These are phyloP conservation scores for Drosophila ananassae DNA, from an alignment of 1,140 invertebrate genomes.

Conservation along the genomic window DNA sequence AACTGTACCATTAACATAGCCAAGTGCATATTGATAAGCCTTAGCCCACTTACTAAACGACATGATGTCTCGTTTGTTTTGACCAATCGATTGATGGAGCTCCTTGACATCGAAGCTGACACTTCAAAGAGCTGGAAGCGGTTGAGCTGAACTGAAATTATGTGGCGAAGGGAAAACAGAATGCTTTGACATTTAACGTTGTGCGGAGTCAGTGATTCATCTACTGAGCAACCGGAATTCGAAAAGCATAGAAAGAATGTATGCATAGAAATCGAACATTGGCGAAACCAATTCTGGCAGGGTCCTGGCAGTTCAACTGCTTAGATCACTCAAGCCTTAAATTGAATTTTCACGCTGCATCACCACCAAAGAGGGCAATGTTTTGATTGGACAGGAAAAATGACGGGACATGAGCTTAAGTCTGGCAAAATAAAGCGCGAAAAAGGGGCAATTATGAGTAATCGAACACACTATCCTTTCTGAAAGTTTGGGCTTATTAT, in stretches of 20 bases:
- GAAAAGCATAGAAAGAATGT: too few species aligned
- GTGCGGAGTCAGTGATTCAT: slow-evolving; percentile 12
- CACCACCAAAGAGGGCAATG: slow-evolving; percentile 26
- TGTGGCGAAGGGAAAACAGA: background rate
- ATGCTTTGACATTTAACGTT: background rate
- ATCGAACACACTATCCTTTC: too few species aligned
- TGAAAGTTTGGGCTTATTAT: too few species aligned
- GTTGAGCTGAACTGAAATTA: too few species aligned
- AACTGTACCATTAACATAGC: slow-evolving; percentile 37
- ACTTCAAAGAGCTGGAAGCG: slow-evolving; percentile 18
- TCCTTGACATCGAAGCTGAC: slow-evolving; percentile 36
- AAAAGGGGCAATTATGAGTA: background rate
- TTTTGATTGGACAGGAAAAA: slow-evolving; percentile 3
- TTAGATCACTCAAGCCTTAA: slow-evolving; percentile 44
- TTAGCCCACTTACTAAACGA: background rate
- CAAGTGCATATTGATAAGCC: slow-evolving; percentile 45
- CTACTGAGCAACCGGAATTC: background rate
- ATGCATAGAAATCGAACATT: too few species aligned
- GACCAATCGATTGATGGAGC: slow-evolving; percentile 22
- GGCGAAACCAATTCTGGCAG: slow-evolving; percentile 5
- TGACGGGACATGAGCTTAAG: slow-evolving; percentile 10
- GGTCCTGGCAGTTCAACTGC: slow-evolving; percentile 16
- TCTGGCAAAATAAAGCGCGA: slow-evolving; percentile 1
- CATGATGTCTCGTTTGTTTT: slow-evolving; percentile 30
- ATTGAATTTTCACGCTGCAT: slow-evolving; percentile 56